phyloP scores from a whole-genome alignment of 1,140 invertebrate genomes.

The Scaptomyza montana region DNA sequence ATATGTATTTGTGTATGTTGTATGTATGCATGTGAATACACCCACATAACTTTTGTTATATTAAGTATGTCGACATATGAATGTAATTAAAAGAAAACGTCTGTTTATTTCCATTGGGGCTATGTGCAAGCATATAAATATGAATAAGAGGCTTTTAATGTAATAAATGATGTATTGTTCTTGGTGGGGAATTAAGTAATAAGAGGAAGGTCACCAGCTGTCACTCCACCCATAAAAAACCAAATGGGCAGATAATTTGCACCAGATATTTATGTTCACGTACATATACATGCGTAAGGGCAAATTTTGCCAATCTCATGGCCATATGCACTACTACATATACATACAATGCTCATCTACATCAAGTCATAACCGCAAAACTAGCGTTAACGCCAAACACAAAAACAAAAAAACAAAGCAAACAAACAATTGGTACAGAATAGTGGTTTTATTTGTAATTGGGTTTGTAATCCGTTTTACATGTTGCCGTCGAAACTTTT shows the following conservation, averaged over 20 bases:
- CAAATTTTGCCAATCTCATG: background rate
- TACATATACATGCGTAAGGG: background rate
- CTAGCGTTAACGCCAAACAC: background rate
- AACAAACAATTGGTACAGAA: background rate
- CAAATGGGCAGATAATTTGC: slow-evolving; percentile 10
- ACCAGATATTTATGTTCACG: background rate
- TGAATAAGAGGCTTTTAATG: slow-evolving; percentile 36
- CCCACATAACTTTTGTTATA: slow-evolving; percentile 11
- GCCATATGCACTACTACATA: background rate
- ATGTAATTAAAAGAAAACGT: background rate
- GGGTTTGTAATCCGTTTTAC: background rate
- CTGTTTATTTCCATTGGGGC: slow-evolving; percentile 5
- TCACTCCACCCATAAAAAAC: background rate
- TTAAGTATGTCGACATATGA: background rate
- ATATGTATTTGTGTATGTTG: background rate
- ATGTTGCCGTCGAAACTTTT: slow-evolving; percentile 1
- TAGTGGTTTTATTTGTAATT: background rate
- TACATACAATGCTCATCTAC: background rate
- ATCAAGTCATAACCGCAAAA: background rate
- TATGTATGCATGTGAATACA: slow-evolving; percentile 2
- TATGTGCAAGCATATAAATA: slow-evolving; percentile 16
- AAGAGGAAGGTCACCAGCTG: slow-evolving; percentile 26
- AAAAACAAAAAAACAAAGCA: background rate
- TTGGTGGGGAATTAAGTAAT: slow-evolving; percentile 22
- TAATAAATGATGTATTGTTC: slow-evolving; percentile 7